Evolutionary conservation across 2,888 invertebrate genomes (phyloP), one percentile per base, ranked within the genome.

Genomic region (Drosophila meridiana): DNA sequence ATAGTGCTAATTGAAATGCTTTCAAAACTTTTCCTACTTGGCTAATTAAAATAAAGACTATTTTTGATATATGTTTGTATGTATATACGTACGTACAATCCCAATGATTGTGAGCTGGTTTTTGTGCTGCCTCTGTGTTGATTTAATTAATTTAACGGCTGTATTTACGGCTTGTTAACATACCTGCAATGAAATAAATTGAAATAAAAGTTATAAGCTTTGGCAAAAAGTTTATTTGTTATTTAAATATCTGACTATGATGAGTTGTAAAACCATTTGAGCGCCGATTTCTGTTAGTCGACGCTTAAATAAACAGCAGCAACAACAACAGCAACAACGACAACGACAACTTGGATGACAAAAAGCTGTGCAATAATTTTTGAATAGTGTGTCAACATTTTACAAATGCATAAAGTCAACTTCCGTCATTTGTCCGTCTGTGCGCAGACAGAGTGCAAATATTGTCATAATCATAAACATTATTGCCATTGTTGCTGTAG

Each of bases 311-410:
- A 59, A 67, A 73, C 59, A 65, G 52, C 36, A 52, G 53, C 32
- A 48, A 45, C 32, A 69, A 42, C 30, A 47, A 20, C n/a, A 26
- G 43, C 26, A 26, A 52, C 58, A 57, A 64, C 32, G 20, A 69
- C 60, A 64, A 64, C 57, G 58, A 45, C 45, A 42, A 61, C 50
- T 65, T 63, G 62, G 67, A 69, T 67, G 65, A 69, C 72, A 88
- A 88, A 85, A 80, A 78, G 78, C 88, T 71, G 80, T 87, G 86
- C 90, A 87, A 89, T 86, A 87, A 86, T 86, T 84, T 84, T 86
- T 87, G 88, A 86, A 87, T 89, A 82, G 88, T 82, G 78, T 86
- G 85, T 87, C 89, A 86, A 86, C 90, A 86, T 85, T 85, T 87
- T 78, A 76, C 79, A 80, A 86, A 85, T 89, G 89, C 89, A 85